Conservation (phyloP, 2,888 invertebrate genomes). For the Eupeodes latifasciatus region DNA sequence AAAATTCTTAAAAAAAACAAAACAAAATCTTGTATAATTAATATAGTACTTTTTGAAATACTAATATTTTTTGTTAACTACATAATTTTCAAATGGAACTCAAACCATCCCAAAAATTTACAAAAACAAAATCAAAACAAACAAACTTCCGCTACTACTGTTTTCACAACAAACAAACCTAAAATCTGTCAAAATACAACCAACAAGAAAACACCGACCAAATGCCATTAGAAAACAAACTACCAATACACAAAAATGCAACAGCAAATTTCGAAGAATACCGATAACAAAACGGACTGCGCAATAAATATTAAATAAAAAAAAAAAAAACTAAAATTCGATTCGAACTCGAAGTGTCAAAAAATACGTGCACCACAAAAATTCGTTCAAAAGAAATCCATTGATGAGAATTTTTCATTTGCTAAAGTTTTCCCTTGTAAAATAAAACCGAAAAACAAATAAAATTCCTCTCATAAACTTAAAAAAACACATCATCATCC, state of each 20-base stretch:
- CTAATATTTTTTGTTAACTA: too few relatives aligned
- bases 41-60: too few relatives aligned
- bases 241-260: slow-evolving; percentile 69
- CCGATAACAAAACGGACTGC: slow-evolving; percentile 66
- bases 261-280: slow-evolving; percentile 74
- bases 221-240: slow-evolving; percentile 68
- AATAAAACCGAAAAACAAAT: slow-evolving; percentile 13
- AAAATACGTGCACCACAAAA: slow-evolving; percentile 73
- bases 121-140: background rate
- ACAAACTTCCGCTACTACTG: slow-evolving; percentile 13
- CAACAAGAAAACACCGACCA: slow-evolving; percentile 12
- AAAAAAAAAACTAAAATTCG: slow-evolving; percentile 1
- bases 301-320: slow-evolving; percentile 60
- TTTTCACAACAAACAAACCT: slow-evolving; percentile 10
- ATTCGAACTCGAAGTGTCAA: slow-evolving; percentile 71
- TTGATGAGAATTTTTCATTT: slow-evolving; percentile 71
- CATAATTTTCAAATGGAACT: too few relatives aligned
- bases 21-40: too few relatives aligned
- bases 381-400: slow-evolving; percentile 58
- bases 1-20: too few relatives aligned
- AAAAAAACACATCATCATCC: background rate
- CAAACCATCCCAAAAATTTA: too few relatives aligned
- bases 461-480: slow-evolving; percentile 11
- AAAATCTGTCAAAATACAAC: slow-evolving; percentile 25
- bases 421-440: slow-evolving; percentile 55